Percentiles rank a stretch among this genome's conserved stretches.
phyloP scores from a whole-genome alignment of 1,140 invertebrate genomes.

The Drosophila orosa region DNA sequence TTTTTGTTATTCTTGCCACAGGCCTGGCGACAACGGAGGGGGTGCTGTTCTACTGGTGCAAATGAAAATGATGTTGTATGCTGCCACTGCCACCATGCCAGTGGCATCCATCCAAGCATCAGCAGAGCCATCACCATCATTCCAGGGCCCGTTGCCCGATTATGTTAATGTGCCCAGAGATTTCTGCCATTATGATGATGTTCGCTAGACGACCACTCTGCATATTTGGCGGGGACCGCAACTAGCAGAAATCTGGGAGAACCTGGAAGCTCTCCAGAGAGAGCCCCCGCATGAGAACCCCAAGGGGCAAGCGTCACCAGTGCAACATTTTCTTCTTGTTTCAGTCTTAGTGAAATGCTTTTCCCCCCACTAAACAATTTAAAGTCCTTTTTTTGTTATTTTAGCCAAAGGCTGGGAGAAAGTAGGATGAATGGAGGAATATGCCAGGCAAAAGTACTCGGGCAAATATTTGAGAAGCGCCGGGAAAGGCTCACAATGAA shows the following conservation, averaged over 20 bases:
- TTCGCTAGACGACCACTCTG: slow-evolving; percentile 70
- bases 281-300: not conserved
- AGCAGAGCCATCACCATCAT: slow-evolving; percentile 44
- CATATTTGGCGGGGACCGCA: slow-evolving; percentile 63
- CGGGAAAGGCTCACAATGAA: slow-evolving; percentile 6
- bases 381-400: slow-evolving; percentile 18
- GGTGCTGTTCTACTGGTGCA: slow-evolving; percentile 25
- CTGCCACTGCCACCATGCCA: slow-evolving; percentile 36
- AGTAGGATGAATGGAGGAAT: slow-evolving; percentile 18
- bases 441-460: slow-evolving; percentile 23
- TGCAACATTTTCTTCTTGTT: slow-evolving; percentile 46
- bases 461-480: slow-evolving; percentile 24
- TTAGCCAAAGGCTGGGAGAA: slow-evolving; percentile 32
- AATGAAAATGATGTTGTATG: slow-evolving; percentile 76
- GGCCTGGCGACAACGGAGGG: not conserved
- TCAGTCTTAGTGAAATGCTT: slow-evolving; percentile 16
- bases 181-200: slow-evolving; percentile 74
- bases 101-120: slow-evolving; percentile 46
- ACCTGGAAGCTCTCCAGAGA: slow-evolving; percentile 6
- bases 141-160: slow-evolving; percentile 63
- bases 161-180: slow-evolving; percentile 78
- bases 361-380: slow-evolving; percentile 33
- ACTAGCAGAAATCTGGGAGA: slow-evolving; percentile 4
- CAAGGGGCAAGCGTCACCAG: slow-evolving; percentile 26
- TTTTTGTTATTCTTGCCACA: slow-evolving; percentile 42